Percentiles rank a stretch among this genome's conserved stretches.
Evolutionary conservation across 2,797 vertebrate genomes (phyloP).

Genomic region (Lerista edwardsae): DNA sequence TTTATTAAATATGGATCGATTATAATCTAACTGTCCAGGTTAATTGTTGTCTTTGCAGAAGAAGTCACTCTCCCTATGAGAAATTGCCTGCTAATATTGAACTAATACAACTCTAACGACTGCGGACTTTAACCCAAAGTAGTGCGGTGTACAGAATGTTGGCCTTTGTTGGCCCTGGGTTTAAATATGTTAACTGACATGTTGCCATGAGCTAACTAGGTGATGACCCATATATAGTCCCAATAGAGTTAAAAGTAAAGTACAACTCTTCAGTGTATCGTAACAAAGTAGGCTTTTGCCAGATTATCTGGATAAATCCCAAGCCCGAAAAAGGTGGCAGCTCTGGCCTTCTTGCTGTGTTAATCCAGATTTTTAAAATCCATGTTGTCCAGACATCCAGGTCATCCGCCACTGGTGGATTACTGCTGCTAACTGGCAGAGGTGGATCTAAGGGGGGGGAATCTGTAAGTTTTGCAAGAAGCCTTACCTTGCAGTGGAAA

Average conservation of each 20-base stretch:
- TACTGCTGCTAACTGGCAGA: too few relatives aligned
- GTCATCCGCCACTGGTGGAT: neutral
- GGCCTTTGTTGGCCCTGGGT: conserved; percentile 27
- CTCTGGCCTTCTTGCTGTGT: neutral
- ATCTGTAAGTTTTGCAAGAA: too few relatives aligned
- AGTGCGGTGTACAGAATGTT: neutral
- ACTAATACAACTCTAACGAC: neutral
- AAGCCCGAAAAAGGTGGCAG: neutral
- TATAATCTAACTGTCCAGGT: conserved; percentile 51
- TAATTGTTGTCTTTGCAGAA: conserved; percentile 17
- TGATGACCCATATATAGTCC: neutral
- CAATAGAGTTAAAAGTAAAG: neutral
- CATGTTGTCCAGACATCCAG: neutral
- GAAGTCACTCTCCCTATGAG: neutral
- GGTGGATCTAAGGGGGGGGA: too few relatives aligned
- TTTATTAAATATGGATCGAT: conserved; percentile 49
- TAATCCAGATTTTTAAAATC: neutral
- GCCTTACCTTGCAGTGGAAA: too few relatives aligned
- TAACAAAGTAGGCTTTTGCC: neutral
- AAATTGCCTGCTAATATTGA: conserved; percentile 27
- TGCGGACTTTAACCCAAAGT: neutral
- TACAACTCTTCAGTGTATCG: neutral
- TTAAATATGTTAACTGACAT: neutral
- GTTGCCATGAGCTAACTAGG: too few relatives aligned
- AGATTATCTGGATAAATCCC: neutral